These are phyloP conservation scores for Nephotettix cincticeps DNA, from an alignment of 1,140 invertebrate genomes.

Conservation along the genomic window DNA sequence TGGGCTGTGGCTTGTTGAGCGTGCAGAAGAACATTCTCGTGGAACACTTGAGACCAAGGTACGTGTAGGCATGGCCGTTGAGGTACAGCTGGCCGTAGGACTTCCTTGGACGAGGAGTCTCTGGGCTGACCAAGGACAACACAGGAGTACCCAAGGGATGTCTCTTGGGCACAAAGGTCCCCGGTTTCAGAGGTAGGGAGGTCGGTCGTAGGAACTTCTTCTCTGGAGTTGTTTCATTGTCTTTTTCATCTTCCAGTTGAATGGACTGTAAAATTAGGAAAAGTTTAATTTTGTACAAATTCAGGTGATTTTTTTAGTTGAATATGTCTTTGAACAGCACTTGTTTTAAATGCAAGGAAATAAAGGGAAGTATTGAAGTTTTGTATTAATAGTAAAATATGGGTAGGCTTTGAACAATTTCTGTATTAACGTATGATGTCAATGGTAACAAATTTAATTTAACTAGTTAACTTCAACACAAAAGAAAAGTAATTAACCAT, in stretches of 20 bases:
- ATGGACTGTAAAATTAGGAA: not conserved
- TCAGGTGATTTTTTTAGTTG: no score
- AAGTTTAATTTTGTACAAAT: no score
- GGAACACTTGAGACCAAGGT: constrained; percentile 86
- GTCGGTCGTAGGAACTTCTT: constrained; percentile 74
- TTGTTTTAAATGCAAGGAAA: no score
- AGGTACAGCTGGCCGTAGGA: constrained; percentile 84
- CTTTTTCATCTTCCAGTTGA: not conserved
- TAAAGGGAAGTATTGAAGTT: no score
- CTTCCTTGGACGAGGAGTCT: constrained; percentile 84
- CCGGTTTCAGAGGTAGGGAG: constrained; percentile 76
- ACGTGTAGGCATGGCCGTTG: constrained; percentile 91
- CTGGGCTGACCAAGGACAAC: constrained; percentile 78
- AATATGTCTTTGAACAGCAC: no score
- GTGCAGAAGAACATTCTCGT: constrained; percentile 92
- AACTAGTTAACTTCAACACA: no score
- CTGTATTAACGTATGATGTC: no score
- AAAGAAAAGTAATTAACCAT: no score
- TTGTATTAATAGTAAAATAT: no score
- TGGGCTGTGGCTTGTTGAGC: constrained; percentile 89
- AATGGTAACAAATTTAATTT: no score
- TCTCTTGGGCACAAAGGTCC: constrained; percentile 73
- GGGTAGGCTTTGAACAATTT: no score
- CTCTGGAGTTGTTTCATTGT: constrained; percentile 17
- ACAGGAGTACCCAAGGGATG: constrained; percentile 71